These are phyloP conservation scores for Aspidiotus rigidus DNA, from an alignment of 2,888 invertebrate genomes.

Conservation along the genomic window DNA sequence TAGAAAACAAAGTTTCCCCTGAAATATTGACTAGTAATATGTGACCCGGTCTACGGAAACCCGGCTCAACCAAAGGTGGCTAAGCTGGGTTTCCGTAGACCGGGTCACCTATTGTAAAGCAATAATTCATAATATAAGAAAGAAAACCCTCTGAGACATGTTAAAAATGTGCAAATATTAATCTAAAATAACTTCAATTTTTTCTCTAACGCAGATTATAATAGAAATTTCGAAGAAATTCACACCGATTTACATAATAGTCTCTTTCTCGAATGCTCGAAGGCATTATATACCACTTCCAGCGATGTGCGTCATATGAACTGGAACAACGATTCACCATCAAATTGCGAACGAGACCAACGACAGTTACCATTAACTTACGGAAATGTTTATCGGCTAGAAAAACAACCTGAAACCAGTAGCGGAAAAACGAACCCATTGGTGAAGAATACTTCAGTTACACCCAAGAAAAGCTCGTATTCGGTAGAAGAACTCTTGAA, in stretches of 20 bases:
- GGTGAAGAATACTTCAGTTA: neutral
- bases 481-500: conserved; percentile 38
- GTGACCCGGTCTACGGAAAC: no score
- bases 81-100: no score
- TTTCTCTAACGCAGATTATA: conserved; percentile 11
- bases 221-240: conserved; percentile 20
- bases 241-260: conserved; percentile 17
- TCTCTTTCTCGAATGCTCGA: conserved; percentile 16
- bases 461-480: conserved; percentile 15
- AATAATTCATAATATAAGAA: no score
- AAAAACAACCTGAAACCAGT: neutral
- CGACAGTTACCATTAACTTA: conserved; percentile 18
- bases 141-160: no score
- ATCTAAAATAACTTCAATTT: neutral
- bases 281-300: conserved; percentile 14
- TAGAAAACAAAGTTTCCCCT: no score
- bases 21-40: no score
- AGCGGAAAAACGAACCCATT: neutral
- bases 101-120: no score
- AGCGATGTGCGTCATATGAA: conserved; percentile 13
- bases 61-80: no score
- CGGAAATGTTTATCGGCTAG: neutral
- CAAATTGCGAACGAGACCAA: neutral
- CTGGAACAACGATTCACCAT: conserved; percentile 10
- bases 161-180: no score